Conservation (phyloP, 2,113 vertebrate species). For the Anguilla rostrata region DNA sequence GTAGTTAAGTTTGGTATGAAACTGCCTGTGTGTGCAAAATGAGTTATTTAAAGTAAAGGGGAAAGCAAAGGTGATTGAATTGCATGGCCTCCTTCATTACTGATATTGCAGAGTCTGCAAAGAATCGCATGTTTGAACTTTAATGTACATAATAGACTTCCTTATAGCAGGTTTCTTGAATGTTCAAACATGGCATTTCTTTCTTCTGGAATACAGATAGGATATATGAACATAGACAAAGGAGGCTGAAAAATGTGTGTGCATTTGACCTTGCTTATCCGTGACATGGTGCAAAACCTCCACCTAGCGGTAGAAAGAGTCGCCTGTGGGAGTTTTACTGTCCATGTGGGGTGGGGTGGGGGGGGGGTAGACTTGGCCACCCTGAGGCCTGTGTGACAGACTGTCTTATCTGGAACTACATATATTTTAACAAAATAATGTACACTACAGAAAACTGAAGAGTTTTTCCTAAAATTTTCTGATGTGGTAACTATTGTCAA, state of each 20-base stretch:
- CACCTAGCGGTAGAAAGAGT: background rate
- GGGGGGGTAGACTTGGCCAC: too few relatives aligned
- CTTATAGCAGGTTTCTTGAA: background rate
- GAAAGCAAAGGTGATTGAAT: too few relatives aligned
- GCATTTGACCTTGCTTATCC: background rate
- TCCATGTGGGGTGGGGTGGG: background rate
- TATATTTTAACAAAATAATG: background rate
- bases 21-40: background rate
- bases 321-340: background rate
- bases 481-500: background rate
- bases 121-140: background rate
- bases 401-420: too few relatives aligned
- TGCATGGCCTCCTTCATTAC: background rate
- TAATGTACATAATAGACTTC: background rate
- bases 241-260: background rate
- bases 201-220: background rate
- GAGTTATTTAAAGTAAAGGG: background rate
- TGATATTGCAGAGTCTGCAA: background rate
- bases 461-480: background rate
- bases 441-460: too few relatives aligned
- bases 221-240: background rate
- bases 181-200: background rate
- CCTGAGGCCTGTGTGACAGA: too few relatives aligned
- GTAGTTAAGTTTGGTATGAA: too few relatives aligned
- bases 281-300: background rate